A percentile compares a stretch with the other conserved stretches of the same genome.
phyloP scores from a whole-genome alignment of 1,140 invertebrate species.

The Drosophila pandora region DNA sequence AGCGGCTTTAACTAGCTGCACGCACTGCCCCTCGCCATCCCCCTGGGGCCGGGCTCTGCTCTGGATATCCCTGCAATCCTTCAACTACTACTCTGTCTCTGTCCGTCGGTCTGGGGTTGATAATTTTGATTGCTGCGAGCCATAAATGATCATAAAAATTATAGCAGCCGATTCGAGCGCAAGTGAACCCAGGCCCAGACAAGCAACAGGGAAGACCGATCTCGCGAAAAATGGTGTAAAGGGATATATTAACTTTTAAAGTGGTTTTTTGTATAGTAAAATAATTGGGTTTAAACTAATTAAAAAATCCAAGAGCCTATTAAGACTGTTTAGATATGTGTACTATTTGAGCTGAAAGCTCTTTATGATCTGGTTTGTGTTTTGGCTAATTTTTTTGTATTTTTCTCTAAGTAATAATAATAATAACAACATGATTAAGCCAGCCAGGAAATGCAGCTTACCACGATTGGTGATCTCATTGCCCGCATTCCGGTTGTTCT shows the following conservation, averaged over 20 bases:
- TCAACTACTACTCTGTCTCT: slow-evolving; percentile 18
- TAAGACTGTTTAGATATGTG: neutral
- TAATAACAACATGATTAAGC: too few species aligned
- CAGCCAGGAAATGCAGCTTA: slow-evolving; percentile 16
- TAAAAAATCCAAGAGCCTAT: neutral
- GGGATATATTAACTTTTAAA: slow-evolving; percentile 26
- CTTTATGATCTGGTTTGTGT: neutral
- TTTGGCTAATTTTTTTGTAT: neutral
- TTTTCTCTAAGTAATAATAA: neutral
- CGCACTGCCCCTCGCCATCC: slow-evolving; percentile 40
- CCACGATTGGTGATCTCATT: slow-evolving; percentile 81
- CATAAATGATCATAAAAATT: slow-evolving; percentile 83
- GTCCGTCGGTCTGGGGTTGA: slow-evolving; percentile 52
- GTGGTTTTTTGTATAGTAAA: slow-evolving; percentile 16
- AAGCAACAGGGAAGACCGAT: slow-evolving; percentile 8
- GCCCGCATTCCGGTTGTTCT: slow-evolving; percentile 80
- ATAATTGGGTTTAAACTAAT: neutral
- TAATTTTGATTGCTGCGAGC: slow-evolving; percentile 80
- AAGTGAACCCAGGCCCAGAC: slow-evolving; percentile 23
- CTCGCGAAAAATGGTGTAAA: slow-evolving; percentile 26
- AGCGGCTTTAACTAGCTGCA: slow-evolving; percentile 75
- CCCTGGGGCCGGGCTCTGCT: neutral
- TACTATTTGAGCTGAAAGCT: neutral
- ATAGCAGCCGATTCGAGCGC: slow-evolving; percentile 70
- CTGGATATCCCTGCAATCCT: slow-evolving; percentile 41